Evolutionary conservation across 2,888 invertebrate species (phyloP).

Genomic region (Mechanitis messenoides): DNA sequence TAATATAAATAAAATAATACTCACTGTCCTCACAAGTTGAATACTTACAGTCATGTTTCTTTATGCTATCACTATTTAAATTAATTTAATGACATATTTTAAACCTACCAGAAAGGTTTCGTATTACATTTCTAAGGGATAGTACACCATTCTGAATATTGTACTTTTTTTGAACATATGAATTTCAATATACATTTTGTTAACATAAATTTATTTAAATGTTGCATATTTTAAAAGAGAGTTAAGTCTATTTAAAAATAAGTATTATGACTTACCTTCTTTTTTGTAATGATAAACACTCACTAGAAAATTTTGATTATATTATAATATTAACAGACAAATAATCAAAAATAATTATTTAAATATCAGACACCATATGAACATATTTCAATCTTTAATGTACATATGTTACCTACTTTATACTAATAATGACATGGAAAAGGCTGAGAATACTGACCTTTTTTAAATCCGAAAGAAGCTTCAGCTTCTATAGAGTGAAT

Average conservation of each 20-base stretch:
- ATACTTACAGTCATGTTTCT: slow-evolving; percentile 20
- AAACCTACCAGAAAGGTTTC: no score
- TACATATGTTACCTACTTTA: neutral
- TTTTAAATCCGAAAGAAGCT: neutral
- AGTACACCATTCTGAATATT: no score
- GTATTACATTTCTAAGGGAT: no score
- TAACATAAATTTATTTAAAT: neutral
- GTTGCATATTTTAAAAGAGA: neutral
- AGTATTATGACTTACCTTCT: slow-evolving; percentile 25
- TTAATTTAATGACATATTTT: no score
- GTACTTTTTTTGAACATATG: no score
- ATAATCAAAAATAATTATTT: neutral
- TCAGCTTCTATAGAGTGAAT: neutral
- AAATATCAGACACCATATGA: no score
- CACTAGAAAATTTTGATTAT: slow-evolving; percentile 13
- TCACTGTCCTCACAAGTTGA: slow-evolving; percentile 34
- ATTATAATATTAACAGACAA: neutral
- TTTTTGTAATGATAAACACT: slow-evolving; percentile 8
- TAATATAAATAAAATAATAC: slow-evolving; percentile 47
- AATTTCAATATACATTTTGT: neutral
- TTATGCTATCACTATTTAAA: slow-evolving; percentile 15
- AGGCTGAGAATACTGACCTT: neutral
- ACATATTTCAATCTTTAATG: no score
- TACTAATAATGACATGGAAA: neutral
- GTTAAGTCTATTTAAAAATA: slow-evolving; percentile 18